Percentiles rank a stretch among this genome's conserved stretches.
phyloP scores from a whole-genome alignment of 1,140 invertebrate genomes.

The Drosophila ogumai region DNA sequence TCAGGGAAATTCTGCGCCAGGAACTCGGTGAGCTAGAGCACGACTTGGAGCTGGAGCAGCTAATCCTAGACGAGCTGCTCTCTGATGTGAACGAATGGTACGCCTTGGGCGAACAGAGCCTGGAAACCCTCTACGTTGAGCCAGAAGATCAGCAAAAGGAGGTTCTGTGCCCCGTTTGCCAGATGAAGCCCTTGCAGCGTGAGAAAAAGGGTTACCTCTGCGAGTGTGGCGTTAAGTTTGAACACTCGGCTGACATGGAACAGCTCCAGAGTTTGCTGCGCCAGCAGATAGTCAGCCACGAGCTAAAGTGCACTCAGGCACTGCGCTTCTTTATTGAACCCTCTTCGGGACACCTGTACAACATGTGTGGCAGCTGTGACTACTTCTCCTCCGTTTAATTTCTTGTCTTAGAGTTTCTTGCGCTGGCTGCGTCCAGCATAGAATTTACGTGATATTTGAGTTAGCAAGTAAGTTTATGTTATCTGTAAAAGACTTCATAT shows the following conservation, averaged over 20 bases:
- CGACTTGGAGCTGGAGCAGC: constrained; percentile 67
- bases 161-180: constrained; percentile 71
- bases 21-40: constrained; percentile 69
- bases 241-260: constrained; percentile 41
- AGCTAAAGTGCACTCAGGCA: constrained; percentile 56
- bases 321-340: constrained; percentile 72
- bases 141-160: constrained; percentile 16
- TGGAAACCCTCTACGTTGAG: constrained; percentile 60
- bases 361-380: constrained; percentile 78
- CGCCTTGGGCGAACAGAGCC: constrained; percentile 62
- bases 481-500: not conserved
- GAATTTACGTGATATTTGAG: constrained; percentile 1
- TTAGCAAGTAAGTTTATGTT: not conserved
- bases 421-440: constrained; percentile 40
- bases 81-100: constrained; percentile 77
- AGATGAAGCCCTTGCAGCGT: constrained; percentile 37
- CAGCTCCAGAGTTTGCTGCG: constrained; percentile 39
- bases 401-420: not conserved
- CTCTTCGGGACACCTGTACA: constrained; percentile 41
- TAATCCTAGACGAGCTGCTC: constrained; percentile 65
- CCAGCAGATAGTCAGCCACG: constrained; percentile 55
- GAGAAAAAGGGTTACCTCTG: constrained; percentile 33
- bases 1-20: constrained; percentile 58
- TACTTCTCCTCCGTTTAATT: constrained; percentile 68
- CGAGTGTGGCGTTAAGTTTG: constrained; percentile 58